Evolutionary conservation across 2,113 vertebrate genomes (phyloP).

Genomic region (Ariopsis seemanni): DNA sequence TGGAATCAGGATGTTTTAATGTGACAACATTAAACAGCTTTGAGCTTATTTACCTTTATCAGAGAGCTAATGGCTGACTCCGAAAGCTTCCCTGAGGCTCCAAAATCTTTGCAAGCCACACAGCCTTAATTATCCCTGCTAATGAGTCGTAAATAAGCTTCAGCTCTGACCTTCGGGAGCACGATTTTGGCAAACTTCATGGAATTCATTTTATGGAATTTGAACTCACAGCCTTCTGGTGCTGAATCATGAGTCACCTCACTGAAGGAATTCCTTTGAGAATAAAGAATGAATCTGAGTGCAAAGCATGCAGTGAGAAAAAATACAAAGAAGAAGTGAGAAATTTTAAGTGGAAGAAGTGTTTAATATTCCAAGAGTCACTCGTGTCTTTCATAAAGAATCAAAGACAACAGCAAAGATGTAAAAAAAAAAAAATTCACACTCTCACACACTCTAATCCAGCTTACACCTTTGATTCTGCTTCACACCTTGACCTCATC

Average conservation of each 20-base stretch:
- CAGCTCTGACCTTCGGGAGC: not conserved
- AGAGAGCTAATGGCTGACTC: conserved; percentile 7
- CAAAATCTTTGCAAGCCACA: not conserved
- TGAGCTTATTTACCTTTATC: conserved; percentile 14
- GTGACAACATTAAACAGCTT: not conserved
- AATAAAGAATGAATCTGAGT: not conserved
- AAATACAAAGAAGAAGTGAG: not conserved
- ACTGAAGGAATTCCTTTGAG: not conserved
- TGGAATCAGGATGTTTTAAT: not conserved
- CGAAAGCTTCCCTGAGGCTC: not conserved
- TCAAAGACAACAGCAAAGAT: not conserved
- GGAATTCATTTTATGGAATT: not conserved
- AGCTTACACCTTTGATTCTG: not conserved
- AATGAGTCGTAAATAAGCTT: conserved; percentile 10
- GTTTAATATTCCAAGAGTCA: not conserved
- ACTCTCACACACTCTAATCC: not conserved
- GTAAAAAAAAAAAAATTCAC: no score
- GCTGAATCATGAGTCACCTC: not conserved
- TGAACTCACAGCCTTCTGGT: not conserved
- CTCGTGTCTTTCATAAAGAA: not conserved
- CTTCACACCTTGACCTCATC: not conserved
- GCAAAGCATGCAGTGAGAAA: not conserved
- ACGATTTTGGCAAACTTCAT: not conserved
- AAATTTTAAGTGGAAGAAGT: not conserved
- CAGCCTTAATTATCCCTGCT: not conserved